These are phyloP conservation scores for Myotis pilosus DNA, from an alignment of 2,797 vertebrate genomes.

Conservation along the genomic window DNA sequence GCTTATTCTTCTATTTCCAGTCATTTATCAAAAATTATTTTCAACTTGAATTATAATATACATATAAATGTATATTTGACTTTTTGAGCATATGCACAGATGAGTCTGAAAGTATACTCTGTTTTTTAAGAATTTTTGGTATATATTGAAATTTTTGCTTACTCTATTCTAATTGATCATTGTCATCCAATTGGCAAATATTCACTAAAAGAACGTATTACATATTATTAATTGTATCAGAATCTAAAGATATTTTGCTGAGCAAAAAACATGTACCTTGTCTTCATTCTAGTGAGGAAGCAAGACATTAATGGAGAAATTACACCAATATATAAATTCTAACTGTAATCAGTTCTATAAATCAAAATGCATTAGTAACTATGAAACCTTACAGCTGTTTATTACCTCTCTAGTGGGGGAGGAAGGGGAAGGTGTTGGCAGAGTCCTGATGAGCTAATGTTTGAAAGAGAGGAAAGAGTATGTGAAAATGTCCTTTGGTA, in stretches of 20 bases:
- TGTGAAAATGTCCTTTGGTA: neutral
- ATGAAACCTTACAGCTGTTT: neutral
- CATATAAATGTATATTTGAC: neutral
- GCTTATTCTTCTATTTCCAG: neutral
- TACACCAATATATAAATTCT: neutral
- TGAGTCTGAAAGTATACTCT: neutral
- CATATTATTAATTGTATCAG: neutral
- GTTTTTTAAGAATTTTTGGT: neutral
- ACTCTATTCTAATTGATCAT: neutral
- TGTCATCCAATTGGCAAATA: neutral
- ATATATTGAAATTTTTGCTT: neutral
- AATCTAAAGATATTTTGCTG: neutral
- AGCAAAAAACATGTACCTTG: neutral
- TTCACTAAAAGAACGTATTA: neutral
- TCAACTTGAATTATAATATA: neutral
- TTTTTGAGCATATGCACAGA: neutral
- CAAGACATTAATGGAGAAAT: neutral
- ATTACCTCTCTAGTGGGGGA: neutral
- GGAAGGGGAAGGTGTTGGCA: neutral
- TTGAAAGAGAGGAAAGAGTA: neutral
- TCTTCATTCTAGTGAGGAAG: neutral
- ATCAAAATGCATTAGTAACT: neutral
- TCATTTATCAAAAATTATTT: conserved; percentile 41
- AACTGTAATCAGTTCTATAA: neutral
- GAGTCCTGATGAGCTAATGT: neutral